Evolutionary conservation across 2,797 vertebrate species (phyloP).

Genomic region (Kryptolebias ocellatus): DNA sequence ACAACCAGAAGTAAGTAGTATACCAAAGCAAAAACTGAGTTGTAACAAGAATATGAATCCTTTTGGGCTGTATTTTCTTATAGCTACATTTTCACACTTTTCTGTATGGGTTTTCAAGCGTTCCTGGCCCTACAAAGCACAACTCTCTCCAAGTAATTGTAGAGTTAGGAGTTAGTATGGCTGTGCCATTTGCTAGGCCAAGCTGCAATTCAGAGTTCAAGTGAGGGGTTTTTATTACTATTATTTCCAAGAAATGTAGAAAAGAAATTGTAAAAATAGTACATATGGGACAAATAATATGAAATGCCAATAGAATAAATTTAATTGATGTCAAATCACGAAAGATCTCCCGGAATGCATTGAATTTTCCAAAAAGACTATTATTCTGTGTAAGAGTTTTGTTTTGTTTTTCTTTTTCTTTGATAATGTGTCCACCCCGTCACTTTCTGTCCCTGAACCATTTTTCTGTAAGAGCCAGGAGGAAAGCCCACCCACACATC

Average conservation of each 20-base stretch:
- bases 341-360: constrained; percentile 1
- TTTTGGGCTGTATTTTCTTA: neutral
- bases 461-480: constrained; percentile 25
- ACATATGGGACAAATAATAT: neutral
- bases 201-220: neutral
- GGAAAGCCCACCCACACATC: constrained; percentile 52
- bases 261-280: neutral
- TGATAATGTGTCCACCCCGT: neutral
- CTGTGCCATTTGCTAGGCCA: neutral
- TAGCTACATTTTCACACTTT: neutral
- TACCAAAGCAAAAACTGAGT: too few species aligned
- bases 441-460: constrained; percentile 19
- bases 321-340: neutral
- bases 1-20: neutral
- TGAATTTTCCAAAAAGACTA: neutral
- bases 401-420: constrained; percentile 1
- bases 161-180: neutral
- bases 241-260: neutral
- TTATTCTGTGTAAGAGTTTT: neutral
- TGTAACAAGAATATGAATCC: neutral
- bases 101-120: neutral
- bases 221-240: neutral
- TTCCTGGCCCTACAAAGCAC: neutral
- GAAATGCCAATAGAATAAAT: neutral
- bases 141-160: neutral